Conservation (phyloP, 1,140 invertebrate genomes). For the Ectropis grisescens region DNA sequence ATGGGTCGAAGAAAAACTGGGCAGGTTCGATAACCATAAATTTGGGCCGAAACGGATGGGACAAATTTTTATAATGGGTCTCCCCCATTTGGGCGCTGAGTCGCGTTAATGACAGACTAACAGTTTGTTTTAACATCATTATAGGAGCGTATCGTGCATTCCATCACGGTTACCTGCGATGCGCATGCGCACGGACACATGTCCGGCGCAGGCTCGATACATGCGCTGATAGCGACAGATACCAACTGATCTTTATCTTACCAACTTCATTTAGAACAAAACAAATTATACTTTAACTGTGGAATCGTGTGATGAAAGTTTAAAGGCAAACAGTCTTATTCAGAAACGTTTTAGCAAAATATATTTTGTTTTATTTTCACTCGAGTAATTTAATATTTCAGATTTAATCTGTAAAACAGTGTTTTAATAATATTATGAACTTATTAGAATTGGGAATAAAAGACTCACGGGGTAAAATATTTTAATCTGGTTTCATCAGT, state of each 20-base stretch:
- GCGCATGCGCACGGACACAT: slow-evolving; percentile 30
- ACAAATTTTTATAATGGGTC: slow-evolving; percentile 69
- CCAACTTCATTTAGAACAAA: slow-evolving; percentile 3
- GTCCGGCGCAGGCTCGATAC: slow-evolving; percentile 28
- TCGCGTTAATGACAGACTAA: slow-evolving; percentile 66
- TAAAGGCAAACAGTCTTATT: too few species aligned
- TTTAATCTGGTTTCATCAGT: too few species aligned
- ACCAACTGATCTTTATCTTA: slow-evolving; percentile 4
- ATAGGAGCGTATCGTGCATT: slow-evolving; percentile 65
- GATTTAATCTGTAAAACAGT: too few species aligned
- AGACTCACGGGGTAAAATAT: too few species aligned
- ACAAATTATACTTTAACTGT: too few species aligned
- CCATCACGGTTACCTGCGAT: slow-evolving; percentile 58
- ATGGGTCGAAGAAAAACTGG: slow-evolving; percentile 53
- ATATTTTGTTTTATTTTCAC: too few species aligned
- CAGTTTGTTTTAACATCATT: slow-evolving; percentile 70
- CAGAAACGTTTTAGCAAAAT: too few species aligned
- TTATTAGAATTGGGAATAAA: too few species aligned
- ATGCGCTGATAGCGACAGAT: slow-evolving; percentile 19
- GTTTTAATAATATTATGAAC: too few species aligned
- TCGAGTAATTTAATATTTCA: too few species aligned
- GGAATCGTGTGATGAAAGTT: too few species aligned
- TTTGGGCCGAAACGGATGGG: slow-evolving; percentile 64
- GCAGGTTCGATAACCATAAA: slow-evolving; percentile 65
- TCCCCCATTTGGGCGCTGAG: slow-evolving; percentile 55